Base-by-base conservation (phyloP, 1,140 invertebrate genomes). In the Achatina immaculata region DNA sequence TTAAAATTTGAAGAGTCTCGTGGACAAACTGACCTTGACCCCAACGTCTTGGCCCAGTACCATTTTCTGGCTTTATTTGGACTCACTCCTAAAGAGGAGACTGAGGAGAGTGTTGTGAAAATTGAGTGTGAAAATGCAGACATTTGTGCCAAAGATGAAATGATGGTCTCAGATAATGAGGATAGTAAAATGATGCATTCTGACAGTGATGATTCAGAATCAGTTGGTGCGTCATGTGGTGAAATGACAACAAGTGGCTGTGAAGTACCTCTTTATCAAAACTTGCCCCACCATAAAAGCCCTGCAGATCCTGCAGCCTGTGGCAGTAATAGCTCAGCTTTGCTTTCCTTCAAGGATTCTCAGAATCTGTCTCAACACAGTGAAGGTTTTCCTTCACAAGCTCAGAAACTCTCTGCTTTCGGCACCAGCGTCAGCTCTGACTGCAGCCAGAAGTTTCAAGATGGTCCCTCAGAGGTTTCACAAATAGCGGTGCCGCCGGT, bases 61-160 rank as follows among this genome's bases (percentile, higher is more conserved):
- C 94, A 96, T 69, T 97, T 97, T 87, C 95, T 97, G 82, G 94
- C 95, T 0, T 93, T 95, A 42, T 91, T 97, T 21, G 94, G 96
- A 85, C 91, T 97, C 16, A 55, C 43, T 45, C 68, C 75, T 78
- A 78, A 81, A 24, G 74, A 83, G 31, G 69, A 43, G 36, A 28
- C 2, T 6, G 42, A 28, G 19, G 7, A 38, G 14, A 36, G 9
- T 34, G 4, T 68, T 36, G 6, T 2, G 6, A 7, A 69, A 36
- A 19, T 19, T n/a, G 24, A 36, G 9, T 31, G 34, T 36, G 55
- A 65, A 34, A 78, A 78, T 24, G 21, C 11, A 11, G 24, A 14
- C n/a, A 14, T 58, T 34, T n/a, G 48, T 45, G n/a, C 71, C 28
- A 68, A 42, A 24, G n/a, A 34, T 19, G 24, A 31, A 21, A 0